Percentiles rank a stretch among this genome's conserved stretches.
phyloP scores from a whole-genome alignment of 1,140 invertebrate genomes.

The Lethocerus indicus region DNA sequence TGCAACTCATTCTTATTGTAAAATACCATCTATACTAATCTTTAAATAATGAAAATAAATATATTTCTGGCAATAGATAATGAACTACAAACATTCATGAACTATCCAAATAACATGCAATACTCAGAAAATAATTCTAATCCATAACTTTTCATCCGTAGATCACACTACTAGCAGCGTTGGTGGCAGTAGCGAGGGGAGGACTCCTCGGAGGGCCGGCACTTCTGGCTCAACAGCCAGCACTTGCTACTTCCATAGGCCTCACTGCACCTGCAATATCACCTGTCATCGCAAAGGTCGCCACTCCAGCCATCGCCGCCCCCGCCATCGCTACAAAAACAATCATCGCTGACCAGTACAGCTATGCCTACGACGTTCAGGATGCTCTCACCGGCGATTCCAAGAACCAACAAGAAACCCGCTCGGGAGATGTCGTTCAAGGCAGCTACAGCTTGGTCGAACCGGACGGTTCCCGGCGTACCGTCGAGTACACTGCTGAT shows the following conservation, averaged over 20 bases:
- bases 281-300: no score
- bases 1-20: no score
- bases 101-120: no score
- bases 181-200: constrained; percentile 20
- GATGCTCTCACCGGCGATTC: constrained; percentile 37
- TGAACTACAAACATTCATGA: no score
- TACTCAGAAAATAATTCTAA: no score
- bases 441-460: constrained; percentile 24
- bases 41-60: no score
- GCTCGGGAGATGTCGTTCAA: constrained; percentile 44
- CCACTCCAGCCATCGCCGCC: constrained; percentile 12
- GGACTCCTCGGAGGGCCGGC: constrained; percentile 18
- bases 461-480: constrained; percentile 22
- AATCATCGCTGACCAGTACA: constrained; percentile 24
- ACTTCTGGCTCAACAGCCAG: constrained; percentile 13
- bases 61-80: no score
- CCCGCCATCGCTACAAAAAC: constrained; percentile 8
- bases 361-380: constrained; percentile 45
- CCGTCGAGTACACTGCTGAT: constrained; percentile 1
- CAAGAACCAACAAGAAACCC: constrained; percentile 26
- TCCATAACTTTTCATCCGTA: no score
- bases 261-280: no score
- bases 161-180: constrained; percentile 20
- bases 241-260: no score
- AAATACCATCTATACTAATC: no score